A percentile compares a stretch with the other conserved stretches of the same genome.
Evolutionary conservation across 2,113 vertebrate species (phyloP).

Genomic region (Colaptes auratus): DNA sequence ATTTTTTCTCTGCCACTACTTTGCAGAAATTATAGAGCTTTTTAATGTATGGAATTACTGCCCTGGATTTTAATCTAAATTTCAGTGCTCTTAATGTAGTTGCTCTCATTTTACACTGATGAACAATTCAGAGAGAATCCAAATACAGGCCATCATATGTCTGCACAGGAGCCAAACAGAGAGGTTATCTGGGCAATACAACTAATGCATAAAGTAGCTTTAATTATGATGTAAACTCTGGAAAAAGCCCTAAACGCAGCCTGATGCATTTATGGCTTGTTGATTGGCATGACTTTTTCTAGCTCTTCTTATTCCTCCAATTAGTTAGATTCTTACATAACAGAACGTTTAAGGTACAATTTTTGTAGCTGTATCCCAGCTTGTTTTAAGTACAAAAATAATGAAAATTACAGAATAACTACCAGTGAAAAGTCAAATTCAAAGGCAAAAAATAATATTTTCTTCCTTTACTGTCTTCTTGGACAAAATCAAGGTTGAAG

Average conservation of each 20-base stretch:
- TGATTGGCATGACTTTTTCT: neutral
- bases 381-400: neutral
- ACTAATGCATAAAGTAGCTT: neutral
- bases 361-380: neutral
- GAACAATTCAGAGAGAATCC: neutral
- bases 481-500: neutral
- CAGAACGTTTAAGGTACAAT: neutral
- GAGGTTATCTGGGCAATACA: neutral
- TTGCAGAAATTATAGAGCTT: neutral
- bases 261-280: neutral
- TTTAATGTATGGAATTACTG: neutral
- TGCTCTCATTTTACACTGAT: neutral
- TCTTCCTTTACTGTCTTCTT: neutral
- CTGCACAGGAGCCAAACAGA: neutral
- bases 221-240: neutral
- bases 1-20: neutral
- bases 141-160: neutral
- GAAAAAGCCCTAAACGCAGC: neutral
- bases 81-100: neutral
- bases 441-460: neutral
- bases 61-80: neutral
- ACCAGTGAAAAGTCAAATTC: neutral
- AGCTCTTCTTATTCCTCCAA: neutral
- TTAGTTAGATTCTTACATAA: neutral
- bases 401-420: neutral